phyloP scores from a whole-genome alignment of 2,113 vertebrate genomes.

The Rhynchopsitta pachyrhyncha region DNA sequence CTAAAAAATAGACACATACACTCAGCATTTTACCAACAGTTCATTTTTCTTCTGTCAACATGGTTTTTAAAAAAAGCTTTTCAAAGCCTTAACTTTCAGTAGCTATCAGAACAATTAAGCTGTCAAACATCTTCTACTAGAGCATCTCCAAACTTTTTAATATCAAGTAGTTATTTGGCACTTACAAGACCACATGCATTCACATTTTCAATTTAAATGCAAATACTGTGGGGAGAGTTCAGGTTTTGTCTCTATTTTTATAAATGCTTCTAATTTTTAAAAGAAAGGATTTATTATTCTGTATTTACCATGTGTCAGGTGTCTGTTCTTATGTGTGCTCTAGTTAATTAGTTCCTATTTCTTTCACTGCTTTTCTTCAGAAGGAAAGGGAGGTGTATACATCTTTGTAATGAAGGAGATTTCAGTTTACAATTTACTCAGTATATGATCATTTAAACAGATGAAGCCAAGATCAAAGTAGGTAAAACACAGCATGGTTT shows the following conservation, averaged over 20 bases:
- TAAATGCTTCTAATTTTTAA: constrained; percentile 15
- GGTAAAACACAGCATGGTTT: not conserved
- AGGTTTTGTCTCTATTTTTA: constrained; percentile 59
- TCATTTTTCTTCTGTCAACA: not conserved
- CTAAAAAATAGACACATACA: not conserved
- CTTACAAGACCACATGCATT: constrained; percentile 55
- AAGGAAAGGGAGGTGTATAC: not conserved
- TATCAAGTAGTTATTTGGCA: constrained; percentile 64
- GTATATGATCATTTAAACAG: not conserved
- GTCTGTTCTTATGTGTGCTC: not conserved
- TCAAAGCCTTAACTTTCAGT: constrained; percentile 16
- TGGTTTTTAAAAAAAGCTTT: not conserved
- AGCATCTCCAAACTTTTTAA: constrained; percentile 63
- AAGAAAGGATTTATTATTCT: constrained; percentile 9
- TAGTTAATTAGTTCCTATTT: constrained; percentile 33
- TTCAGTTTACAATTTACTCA: not conserved
- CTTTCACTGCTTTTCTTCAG: not conserved
- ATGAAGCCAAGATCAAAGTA: not conserved
- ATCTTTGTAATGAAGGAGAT: not conserved
- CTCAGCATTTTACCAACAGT: not conserved
- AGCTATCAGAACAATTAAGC: constrained; percentile 61
- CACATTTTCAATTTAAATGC: constrained; percentile 72
- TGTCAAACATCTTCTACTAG: constrained; percentile 37
- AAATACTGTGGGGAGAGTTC: constrained; percentile 51
- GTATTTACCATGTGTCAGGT: not conserved